Evolutionary conservation across 2,113 vertebrate species (phyloP).

Genomic region (Mobula hypostoma): DNA sequence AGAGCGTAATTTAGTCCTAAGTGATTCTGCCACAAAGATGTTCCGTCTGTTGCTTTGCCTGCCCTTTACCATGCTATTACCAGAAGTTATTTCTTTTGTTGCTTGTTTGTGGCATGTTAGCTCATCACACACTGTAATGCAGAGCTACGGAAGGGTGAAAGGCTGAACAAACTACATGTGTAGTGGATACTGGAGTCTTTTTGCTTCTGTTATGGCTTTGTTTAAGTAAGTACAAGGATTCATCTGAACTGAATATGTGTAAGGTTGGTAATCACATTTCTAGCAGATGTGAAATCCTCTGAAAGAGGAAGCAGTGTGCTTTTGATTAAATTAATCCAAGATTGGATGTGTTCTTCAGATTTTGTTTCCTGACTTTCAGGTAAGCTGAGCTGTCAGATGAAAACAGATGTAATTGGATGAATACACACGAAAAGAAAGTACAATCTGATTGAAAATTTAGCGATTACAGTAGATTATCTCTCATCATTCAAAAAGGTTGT

Average conservation of each 20-base stretch:
- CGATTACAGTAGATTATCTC: conserved; percentile 41
- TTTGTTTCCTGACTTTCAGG: conserved; percentile 33
- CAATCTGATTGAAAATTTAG: conserved; percentile 36
- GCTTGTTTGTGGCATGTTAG: neutral
- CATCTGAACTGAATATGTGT: neutral
- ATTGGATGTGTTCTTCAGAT: neutral
- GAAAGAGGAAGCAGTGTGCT: conserved; percentile 27
- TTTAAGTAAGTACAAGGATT: neutral
- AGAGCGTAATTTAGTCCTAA: conserved; percentile 18
- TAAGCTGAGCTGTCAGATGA: conserved; percentile 35
- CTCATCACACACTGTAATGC: neutral
- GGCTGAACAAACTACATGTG: neutral
- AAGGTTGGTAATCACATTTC: neutral
- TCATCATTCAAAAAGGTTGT: conserved; percentile 39
- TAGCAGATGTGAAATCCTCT: conserved; percentile 17
- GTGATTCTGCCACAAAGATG: neutral
- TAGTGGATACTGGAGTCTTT: neutral
- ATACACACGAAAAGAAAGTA: neutral
- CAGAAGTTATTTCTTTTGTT: neutral
- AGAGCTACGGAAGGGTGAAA: neutral
- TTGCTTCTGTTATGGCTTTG: conserved; percentile 10
- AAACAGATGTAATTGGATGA: conserved; percentile 37
- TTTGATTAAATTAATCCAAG: conserved; percentile 1
- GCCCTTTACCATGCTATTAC: conserved; percentile 3
- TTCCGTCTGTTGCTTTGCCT: conserved; percentile 11